Base-by-base conservation (phyloP, 37 sponge, comb jelly and placozoan species). In the Eunapius fragilis region DNA sequence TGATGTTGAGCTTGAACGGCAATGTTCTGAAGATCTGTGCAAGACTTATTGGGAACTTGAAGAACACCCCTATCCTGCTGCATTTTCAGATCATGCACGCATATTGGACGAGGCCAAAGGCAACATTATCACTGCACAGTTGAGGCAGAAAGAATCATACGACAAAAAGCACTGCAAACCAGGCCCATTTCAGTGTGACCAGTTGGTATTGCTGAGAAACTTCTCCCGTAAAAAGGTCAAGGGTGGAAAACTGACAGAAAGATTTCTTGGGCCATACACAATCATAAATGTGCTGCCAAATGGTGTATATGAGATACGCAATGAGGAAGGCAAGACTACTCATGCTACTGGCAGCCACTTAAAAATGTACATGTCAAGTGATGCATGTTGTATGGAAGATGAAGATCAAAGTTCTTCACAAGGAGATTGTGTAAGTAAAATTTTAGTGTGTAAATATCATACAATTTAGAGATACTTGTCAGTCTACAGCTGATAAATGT, bases 61-160 rank as follows among this genome's bases (percentile, higher is more conserved):
- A 31, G 73, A 88, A 9, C 82, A 41, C 6, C 41, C 41, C 41
- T 41, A 41, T 41, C 41, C 41, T 38, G 31, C 13, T 31, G 27
- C 49, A 9, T 26, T 14, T 14, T 33, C 70, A 37, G 49, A 80
- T 37, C 34, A 75, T 28, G 26, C 37, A 24, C 24, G 48, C 25
- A 37, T 23, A 26, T 37, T 93, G 36, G 84, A 86, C 35, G 77
- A 74, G 72, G 93, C 86, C 11, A 93, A 93, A 50, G 49, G 75
- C 69, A 93, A 93, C 76, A 93, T 93, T 76, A 26, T 81, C 49
- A 31, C 37, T 49, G 93, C 93, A 31, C 93, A 92, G 79, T 48
- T 85, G 80, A 89, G 86, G 70, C 93, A 93, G 77, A 89, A 93
- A 67, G 80, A 86, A 25, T 25, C 69, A 6, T 93, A 86, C 86